Evolutionary conservation across 2,113 vertebrate genomes (phyloP).

Genomic region (Telmatochromis sp.): DNA sequence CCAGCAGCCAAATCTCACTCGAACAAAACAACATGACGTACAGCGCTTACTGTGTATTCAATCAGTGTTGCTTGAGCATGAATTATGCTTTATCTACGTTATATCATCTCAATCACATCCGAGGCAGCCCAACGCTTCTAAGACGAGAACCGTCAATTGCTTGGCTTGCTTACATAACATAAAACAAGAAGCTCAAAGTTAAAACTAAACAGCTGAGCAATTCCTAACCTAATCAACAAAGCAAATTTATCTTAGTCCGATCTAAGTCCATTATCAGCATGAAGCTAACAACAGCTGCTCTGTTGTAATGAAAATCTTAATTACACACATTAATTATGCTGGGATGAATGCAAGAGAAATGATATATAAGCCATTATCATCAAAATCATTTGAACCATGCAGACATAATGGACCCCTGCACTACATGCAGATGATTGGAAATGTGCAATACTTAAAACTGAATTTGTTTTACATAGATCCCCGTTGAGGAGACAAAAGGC

Average conservation of each 20-base stretch:
- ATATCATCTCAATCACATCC: not conserved
- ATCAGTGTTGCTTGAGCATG: not conserved
- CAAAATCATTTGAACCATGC: conserved; percentile 56
- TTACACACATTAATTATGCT: conserved; percentile 72
- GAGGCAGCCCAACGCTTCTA: not conserved
- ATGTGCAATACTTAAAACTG: conserved; percentile 20
- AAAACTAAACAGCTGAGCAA: conserved; percentile 48
- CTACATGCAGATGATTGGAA: conserved; percentile 11
- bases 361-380: conserved; percentile 61
- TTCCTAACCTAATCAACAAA: conserved; percentile 65
- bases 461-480: not conserved
- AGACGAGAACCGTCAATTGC: not conserved
- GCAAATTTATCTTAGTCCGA: conserved; percentile 68
- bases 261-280: conserved; percentile 71
- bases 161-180: not conserved
- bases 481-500: not conserved
- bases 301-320: conserved; percentile 72
- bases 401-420: conserved; percentile 38
- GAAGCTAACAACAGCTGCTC: conserved; percentile 70
- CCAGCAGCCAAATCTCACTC: not conserved
- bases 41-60: not conserved
- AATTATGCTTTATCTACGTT: not conserved
- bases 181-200: conserved; percentile 30
- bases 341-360: conserved; percentile 60
- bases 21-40: not conserved